phyloP scores from a whole-genome alignment of 2,113 vertebrate species.

The Ceyx cyanopectus region DNA sequence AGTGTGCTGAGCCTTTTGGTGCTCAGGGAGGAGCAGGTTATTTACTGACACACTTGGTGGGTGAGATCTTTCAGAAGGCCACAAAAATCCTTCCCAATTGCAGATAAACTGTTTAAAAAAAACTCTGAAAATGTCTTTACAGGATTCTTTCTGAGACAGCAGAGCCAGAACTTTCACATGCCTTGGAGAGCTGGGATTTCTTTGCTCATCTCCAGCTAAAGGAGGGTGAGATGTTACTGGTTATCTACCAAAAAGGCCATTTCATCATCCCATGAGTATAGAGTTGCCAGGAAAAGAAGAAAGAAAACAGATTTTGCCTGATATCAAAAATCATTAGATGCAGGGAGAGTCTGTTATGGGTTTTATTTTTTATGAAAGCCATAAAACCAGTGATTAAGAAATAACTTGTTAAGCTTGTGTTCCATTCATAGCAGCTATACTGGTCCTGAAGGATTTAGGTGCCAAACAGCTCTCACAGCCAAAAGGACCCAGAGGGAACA shows the following conservation, averaged over 20 bases:
- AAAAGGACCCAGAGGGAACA: not conserved
- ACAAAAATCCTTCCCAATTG: not conserved
- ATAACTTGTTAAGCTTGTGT: fast-evolving
- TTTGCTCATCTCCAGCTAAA: not conserved
- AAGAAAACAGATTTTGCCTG: not conserved
- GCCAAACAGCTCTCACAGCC: not conserved
- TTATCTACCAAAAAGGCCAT: not conserved
- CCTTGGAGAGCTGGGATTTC: not conserved
- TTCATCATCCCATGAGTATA: not conserved
- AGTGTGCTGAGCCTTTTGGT: not conserved
- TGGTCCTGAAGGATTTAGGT: not conserved
- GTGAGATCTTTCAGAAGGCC: not conserved
- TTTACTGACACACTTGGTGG: not conserved
- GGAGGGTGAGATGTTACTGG: not conserved
- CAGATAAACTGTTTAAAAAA: not conserved
- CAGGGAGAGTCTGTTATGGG: not conserved
- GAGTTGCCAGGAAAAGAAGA: not conserved
- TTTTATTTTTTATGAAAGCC: not conserved
- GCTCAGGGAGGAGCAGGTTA: not conserved
- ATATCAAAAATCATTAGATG: not conserved
- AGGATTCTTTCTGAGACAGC: not conserved
- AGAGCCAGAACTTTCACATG: not conserved
- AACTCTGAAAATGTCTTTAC: too few species aligned
- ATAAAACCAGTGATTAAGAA: not conserved
- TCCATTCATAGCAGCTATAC: fast-evolving